Percentiles rank a stretch among this genome's conserved stretches.
Evolutionary conservation across 2,113 vertebrate species (phyloP).

Genomic region (Dunckerocampus dactyliophorus): DNA sequence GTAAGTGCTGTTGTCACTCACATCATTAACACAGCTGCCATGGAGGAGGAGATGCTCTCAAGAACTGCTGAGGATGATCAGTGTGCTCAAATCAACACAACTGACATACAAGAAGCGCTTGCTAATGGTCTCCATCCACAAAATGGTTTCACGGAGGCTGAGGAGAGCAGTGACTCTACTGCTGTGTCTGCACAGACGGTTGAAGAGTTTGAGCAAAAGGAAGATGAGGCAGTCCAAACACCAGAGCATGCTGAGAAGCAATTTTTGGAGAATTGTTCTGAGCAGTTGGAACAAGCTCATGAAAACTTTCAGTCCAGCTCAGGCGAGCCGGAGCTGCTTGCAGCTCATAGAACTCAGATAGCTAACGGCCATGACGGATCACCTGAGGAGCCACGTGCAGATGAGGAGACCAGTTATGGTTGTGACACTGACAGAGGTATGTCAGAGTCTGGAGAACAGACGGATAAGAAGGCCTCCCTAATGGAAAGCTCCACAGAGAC

Average conservation of each 20-base stretch:
- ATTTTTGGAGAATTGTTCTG: slow-evolving; percentile 24
- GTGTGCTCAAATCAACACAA: slow-evolving; percentile 9
- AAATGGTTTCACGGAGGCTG: slow-evolving; percentile 10
- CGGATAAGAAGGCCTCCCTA: slow-evolving; percentile 70
- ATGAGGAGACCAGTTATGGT: slow-evolving; percentile 26
- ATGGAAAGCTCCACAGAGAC: slow-evolving; percentile 84
- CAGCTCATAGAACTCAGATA: slow-evolving; percentile 54
- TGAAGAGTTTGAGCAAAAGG: slow-evolving; percentile 24
- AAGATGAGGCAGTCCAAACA: slow-evolving; percentile 5
- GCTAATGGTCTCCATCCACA: slow-evolving; percentile 43
- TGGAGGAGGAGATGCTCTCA: slow-evolving; percentile 16
- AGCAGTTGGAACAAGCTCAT: slow-evolving; percentile 11
- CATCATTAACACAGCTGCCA: slow-evolving; percentile 8
- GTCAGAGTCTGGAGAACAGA: slow-evolving; percentile 45
- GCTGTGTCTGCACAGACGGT: slow-evolving; percentile 15
- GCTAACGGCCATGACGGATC: slow-evolving; percentile 48
- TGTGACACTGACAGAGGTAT: slow-evolving; percentile 47
- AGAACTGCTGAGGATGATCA: slow-evolving; percentile 13
- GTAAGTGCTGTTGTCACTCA: slow-evolving; percentile 8
- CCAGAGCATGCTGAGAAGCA: slow-evolving; percentile 25
- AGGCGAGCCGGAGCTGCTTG: slow-evolving; percentile 26
- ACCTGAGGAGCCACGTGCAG: slow-evolving; percentile 30
- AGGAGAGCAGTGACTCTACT: slow-evolving; percentile 7
- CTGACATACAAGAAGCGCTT: slow-evolving; percentile 16
- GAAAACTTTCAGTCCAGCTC: slow-evolving; percentile 5